Conservation (phyloP, 2,888 invertebrate genomes). For the Anthoptus insignis region DNA sequence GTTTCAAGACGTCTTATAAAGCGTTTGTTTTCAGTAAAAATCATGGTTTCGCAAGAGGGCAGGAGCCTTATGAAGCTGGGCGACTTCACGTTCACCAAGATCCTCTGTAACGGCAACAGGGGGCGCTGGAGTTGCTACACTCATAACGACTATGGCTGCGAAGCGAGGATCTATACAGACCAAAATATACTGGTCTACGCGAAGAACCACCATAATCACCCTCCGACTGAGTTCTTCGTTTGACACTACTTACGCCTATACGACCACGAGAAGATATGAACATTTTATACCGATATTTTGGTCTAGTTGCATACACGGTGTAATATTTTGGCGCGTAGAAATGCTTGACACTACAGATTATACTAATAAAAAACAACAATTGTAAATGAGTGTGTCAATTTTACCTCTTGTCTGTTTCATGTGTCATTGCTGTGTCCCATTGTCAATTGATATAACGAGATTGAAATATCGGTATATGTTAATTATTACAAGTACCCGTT, state of each 20-base stretch:
- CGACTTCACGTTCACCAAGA: constrained; percentile 76
- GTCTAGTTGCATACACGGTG: too few relatives aligned
- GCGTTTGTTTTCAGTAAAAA: constrained; percentile 67
- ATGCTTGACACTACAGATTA: too few relatives aligned
- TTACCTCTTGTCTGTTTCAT: too few relatives aligned
- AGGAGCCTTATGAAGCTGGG: constrained; percentile 76
- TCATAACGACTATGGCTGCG: constrained; percentile 69
- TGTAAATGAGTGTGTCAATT: too few relatives aligned
- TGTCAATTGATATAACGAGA: too few relatives aligned
- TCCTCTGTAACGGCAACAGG: constrained; percentile 57
- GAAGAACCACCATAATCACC: constrained; percentile 76
- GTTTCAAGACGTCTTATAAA: constrained; percentile 40
- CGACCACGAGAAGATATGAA: neutral
- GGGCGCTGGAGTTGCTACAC: constrained; percentile 80
- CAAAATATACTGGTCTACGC: constrained; percentile 66
- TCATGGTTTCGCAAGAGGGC: constrained; percentile 78
- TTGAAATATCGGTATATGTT: too few relatives aligned
- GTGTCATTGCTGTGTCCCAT: too few relatives aligned
- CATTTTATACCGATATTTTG: too few relatives aligned
- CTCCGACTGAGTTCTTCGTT: constrained; percentile 81
- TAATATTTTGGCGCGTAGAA: too few relatives aligned
- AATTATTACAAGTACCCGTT: too few relatives aligned
- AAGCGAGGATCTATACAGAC: constrained; percentile 73
- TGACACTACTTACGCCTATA: constrained; percentile 53
- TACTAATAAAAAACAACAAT: neutral